Evolutionary conservation across 2,797 vertebrate species (phyloP), one percentile per base, ranked within the genome.

Genomic region (Eupleurogrammus muticus): DNA sequence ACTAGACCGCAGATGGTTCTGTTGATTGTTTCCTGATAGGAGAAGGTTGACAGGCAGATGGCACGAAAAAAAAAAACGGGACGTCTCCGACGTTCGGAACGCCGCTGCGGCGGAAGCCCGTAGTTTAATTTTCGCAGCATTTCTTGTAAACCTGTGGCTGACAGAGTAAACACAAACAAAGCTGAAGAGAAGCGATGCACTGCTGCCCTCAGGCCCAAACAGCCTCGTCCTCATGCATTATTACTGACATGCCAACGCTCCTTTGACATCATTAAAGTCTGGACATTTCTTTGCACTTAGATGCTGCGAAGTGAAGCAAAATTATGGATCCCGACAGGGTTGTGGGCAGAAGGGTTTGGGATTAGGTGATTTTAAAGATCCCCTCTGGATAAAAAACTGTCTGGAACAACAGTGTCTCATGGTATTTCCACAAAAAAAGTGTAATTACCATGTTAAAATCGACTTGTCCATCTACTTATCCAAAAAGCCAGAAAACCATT

Each of bases 21-120:
- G 89, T 90, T 86, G 90, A 90, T 91, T 88, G 85, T 92, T 83
- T 87, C 87, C 83, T 73, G 82, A 89, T 81, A 82, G 89, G 80
- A 66, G 86, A 87, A 89, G 81, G 88, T 90, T 89, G 90, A 91
- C 76, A 77, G 87, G 85, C 93, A 94, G 93, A 94, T 94, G 93
- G 92, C 90, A 52, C 50, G 1, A 53, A 62, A 78, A 36, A 1
- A 54, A 61, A 78, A 36, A 74, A 79, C 65, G 78, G 55, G 79
- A 84, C 71, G 79, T 90, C 80, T 84, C 84, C 75, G 63, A 64
- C 73, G 87, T 83, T 87, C 80, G 84, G 84, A 84, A 73, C 70
- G 75, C 79, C 70, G 70, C 81, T 64, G 35, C 48, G n/a, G 46
- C 44, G 11, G 38, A 70, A 85, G 61, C 69, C 79, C 35, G 2